Evolutionary conservation across 2,797 vertebrate species (phyloP).

Genomic region (Prionace glauca): DNA sequence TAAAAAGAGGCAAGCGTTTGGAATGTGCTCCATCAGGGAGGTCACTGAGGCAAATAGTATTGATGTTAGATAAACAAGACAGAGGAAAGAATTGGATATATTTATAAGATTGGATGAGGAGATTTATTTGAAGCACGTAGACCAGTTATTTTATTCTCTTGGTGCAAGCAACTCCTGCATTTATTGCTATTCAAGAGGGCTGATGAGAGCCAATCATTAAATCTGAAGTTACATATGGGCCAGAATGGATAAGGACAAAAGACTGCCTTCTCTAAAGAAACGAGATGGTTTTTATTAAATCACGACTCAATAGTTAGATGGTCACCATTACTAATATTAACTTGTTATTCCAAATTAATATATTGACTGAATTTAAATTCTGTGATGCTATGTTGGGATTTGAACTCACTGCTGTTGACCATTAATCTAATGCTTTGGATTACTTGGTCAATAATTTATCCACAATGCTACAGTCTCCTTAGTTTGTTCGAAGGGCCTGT

Average conservation of each 20-base stretch:
- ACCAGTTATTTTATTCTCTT: not conserved
- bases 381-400: not conserved
- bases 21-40: not conserved
- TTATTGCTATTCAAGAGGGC: not conserved
- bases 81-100: not conserved
- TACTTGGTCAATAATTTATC: not conserved
- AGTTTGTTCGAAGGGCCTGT: too few species aligned
- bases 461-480: not conserved
- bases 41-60: not conserved
- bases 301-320: not conserved
- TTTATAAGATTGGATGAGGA: not conserved
- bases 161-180: not conserved
- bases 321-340: not conserved
- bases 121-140: not conserved
- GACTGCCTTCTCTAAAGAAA: not conserved
- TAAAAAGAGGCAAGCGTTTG: not conserved
- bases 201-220: not conserved
- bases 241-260: not conserved
- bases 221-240: not conserved
- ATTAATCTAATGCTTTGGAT: not conserved
- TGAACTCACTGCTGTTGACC: not conserved
- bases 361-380: not conserved
- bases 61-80: not conserved
- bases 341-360: not conserved
- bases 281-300: not conserved